Conservation (phyloP, 2,888 invertebrate species). For the Teleogryllus oceanicus region DNA sequence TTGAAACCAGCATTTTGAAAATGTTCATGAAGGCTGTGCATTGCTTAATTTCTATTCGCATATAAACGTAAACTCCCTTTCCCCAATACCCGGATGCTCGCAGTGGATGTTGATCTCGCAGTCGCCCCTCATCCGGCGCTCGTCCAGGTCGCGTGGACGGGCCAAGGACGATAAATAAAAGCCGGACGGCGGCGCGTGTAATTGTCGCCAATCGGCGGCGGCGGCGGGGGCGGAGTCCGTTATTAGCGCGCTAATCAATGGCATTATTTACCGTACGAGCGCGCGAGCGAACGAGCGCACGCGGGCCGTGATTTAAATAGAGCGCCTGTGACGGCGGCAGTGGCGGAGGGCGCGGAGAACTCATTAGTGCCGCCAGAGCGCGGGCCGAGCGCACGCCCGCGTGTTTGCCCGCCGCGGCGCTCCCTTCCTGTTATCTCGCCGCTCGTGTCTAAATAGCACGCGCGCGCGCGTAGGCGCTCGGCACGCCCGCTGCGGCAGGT, state of each 20-base stretch:
- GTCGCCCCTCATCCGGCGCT: too few species aligned
- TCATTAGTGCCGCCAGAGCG: neutral
- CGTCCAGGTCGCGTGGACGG: neutral
- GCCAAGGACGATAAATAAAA: slow-evolving; percentile 4
- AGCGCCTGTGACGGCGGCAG: neutral
- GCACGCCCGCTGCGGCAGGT: too few species aligned
- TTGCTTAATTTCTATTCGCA: too few species aligned
- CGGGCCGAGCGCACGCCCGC: neutral
- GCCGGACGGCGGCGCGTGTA: neutral
- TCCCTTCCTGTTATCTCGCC: neutral
- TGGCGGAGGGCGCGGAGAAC: neutral
- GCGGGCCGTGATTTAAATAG: neutral
- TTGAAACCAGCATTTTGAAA: too few species aligned
- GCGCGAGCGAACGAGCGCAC: neutral
- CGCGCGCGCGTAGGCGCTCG: too few species aligned
- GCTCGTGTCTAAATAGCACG: neutral
- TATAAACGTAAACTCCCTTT: too few species aligned
- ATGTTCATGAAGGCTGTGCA: too few species aligned
- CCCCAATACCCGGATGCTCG: too few species aligned
- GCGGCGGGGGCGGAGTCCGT: neutral
- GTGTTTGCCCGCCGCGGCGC: neutral
- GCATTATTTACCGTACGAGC: neutral
- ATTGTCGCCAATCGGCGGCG: slow-evolving; percentile 18
- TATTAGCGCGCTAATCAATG: neutral
- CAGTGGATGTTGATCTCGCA: too few species aligned